These are phyloP conservation scores for Enoplosus armatus DNA, from an alignment of 2,797 vertebrate genomes.

Conservation along the genomic window DNA sequence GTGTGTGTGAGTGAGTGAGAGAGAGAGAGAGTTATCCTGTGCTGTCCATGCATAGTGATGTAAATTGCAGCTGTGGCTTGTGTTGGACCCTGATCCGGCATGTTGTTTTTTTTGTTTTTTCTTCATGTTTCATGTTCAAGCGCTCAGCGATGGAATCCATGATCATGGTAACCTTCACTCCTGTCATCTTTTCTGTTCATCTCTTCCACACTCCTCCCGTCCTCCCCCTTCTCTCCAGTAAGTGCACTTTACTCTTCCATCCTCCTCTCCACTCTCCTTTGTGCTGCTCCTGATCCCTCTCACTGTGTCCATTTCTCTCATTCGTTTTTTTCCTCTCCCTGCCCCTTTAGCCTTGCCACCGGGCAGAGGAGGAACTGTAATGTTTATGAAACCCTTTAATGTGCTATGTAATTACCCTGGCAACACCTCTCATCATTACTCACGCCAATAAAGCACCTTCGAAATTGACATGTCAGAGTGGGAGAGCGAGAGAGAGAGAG, in stretches of 20 bases:
- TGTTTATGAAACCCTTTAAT: constrained; percentile 88
- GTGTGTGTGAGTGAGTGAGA: constrained; percentile 31
- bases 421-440: constrained; percentile 86
- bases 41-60: constrained; percentile 75
- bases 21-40: constrained; percentile 54
- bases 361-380: constrained; percentile 84
- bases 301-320: constrained; percentile 64
- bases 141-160: constrained; percentile 74
- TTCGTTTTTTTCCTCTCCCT: constrained; percentile 67
- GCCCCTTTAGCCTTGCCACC: constrained; percentile 81
- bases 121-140: constrained; percentile 77
- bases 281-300: constrained; percentile 60
- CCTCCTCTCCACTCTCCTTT: constrained; percentile 56
- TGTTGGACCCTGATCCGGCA: constrained; percentile 77
- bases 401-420: constrained; percentile 88
- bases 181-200: constrained; percentile 75
- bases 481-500: constrained; percentile 61
- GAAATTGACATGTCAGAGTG: constrained; percentile 82
- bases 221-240: constrained; percentile 40
- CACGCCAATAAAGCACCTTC: constrained; percentile 84
- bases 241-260: constrained; percentile 63
- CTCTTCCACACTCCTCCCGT: constrained; percentile 56
- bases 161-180: constrained; percentile 75
- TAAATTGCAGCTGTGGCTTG: constrained; percentile 85
- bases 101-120: constrained; percentile 68